Percentiles rank a stretch among this genome's conserved stretches.
Evolutionary conservation across 2,888 invertebrate genomes (phyloP).

Genomic region (Rhingia rostrata): DNA sequence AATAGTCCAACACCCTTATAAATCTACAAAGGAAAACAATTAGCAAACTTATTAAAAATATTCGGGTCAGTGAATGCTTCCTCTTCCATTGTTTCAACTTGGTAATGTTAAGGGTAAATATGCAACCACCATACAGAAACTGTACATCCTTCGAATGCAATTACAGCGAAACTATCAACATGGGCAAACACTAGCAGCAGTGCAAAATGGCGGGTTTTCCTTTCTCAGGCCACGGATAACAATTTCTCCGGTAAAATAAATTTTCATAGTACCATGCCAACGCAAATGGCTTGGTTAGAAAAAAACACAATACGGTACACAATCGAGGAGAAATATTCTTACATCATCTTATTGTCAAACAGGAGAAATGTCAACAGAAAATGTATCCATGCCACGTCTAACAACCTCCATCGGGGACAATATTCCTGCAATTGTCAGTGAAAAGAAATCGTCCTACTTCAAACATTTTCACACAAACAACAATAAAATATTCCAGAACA

Average conservation of each 20-base stretch:
- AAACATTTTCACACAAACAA: constrained; percentile 47
- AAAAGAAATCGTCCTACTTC: constrained; percentile 45
- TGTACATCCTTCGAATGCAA: constrained; percentile 40
- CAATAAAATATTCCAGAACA: constrained; percentile 41
- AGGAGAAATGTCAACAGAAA: constrained; percentile 14
- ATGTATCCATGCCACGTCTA: background rate
- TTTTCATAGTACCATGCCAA: constrained; percentile 5
- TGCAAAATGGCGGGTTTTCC: constrained; percentile 12
- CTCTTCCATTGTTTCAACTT: constrained; percentile 53
- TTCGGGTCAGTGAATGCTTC: constrained; percentile 55
- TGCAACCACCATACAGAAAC: background rate
- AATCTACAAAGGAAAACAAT: constrained; percentile 60
- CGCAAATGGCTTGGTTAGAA: constrained; percentile 15
- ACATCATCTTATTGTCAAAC: constrained; percentile 6
- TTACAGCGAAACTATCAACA: constrained; percentile 35
- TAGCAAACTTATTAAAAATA: constrained; percentile 68
- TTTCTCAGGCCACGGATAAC: background rate
- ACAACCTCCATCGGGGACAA: constrained; percentile 4
- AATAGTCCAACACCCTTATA: constrained; percentile 34
- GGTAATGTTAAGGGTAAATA: constrained; percentile 21
- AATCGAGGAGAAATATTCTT: background rate
- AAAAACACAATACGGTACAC: background rate
- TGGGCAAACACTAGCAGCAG: background rate
- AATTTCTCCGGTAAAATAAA: constrained; percentile 3
- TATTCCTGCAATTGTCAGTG: constrained; percentile 6